phyloP scores from a whole-genome alignment of 2,888 invertebrate genomes.

The Mythimna impura region DNA sequence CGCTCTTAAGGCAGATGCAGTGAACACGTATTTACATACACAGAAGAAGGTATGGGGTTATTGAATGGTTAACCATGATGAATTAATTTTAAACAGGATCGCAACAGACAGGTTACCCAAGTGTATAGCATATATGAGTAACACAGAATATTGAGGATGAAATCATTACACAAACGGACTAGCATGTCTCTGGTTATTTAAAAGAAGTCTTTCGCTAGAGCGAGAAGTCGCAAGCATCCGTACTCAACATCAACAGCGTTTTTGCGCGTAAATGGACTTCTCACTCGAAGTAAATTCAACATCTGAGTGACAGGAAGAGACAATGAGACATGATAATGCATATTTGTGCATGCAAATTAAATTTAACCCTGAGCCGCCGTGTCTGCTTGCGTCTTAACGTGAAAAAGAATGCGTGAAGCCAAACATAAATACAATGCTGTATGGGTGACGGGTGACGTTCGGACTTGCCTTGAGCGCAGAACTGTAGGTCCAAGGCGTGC shows the following conservation, averaged over 20 bases:
- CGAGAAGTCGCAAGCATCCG: neutral
- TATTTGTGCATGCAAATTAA: neutral
- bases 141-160: neutral
- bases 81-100: constrained; percentile 17
- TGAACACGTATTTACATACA: constrained; percentile 31
- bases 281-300: neutral
- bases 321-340: constrained; percentile 8
- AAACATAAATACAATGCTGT: constrained; percentile 48
- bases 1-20: neutral
- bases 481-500: constrained; percentile 87
- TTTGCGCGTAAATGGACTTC: neutral
- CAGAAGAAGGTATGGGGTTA: constrained; percentile 16
- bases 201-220: no score
- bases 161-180: constrained; percentile 6
- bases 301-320: neutral
- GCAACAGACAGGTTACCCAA: constrained; percentile 6
- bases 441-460: constrained; percentile 34
- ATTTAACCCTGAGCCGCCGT: constrained; percentile 4
- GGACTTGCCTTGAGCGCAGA: constrained; percentile 88
- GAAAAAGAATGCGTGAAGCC: constrained; percentile 49
- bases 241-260: neutral
- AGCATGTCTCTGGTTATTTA: neutral
- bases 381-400: constrained; percentile 17
- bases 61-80: constrained; percentile 15
- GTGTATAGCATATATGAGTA: neutral